Conservation (phyloP, 2,888 invertebrate species). For the Heliconius aoede region DNA sequence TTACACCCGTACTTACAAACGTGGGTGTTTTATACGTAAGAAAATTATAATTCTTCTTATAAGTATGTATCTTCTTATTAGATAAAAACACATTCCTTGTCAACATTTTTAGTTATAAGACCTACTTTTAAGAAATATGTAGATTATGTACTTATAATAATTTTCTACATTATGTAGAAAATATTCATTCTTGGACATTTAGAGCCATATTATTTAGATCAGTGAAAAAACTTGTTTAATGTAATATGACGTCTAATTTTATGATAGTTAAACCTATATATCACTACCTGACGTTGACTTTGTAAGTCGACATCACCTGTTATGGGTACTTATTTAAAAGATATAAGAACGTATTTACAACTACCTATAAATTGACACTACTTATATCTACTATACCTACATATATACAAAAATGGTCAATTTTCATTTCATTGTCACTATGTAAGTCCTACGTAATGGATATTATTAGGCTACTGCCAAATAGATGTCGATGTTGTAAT, state of each 20-base stretch:
- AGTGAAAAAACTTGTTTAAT: slow-evolving; percentile 2
- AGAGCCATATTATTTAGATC: slow-evolving; percentile 21
- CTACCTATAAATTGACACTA: slow-evolving; percentile 13
- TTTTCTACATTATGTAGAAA: slow-evolving; percentile 6
- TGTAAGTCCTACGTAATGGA: slow-evolving; percentile 58
- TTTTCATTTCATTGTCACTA: slow-evolving; percentile 65
- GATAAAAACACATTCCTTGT: slow-evolving; percentile 40
- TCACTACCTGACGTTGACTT: background rate
- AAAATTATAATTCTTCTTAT: slow-evolving; percentile 42
- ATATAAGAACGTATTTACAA: slow-evolving; percentile 16
- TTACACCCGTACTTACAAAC: slow-evolving; percentile 35
- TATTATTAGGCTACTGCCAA: slow-evolving; percentile 81
- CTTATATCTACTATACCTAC: slow-evolving; percentile 23
- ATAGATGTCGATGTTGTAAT: slow-evolving; percentile 78
- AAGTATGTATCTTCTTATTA: slow-evolving; percentile 32
- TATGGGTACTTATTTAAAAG: background rate
- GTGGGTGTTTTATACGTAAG: slow-evolving; percentile 40
- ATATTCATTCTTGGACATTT: slow-evolving; percentile 17
- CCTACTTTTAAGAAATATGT: slow-evolving; percentile 42
- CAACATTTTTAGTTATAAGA: slow-evolving; percentile 43
- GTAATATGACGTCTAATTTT: background rate
- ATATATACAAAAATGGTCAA: slow-evolving; percentile 59
- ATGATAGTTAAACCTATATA: background rate
- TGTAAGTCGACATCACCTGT: background rate
- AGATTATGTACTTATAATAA: slow-evolving; percentile 25